Evolutionary conservation across 23 tunicate genomes (phyloP).

Genomic region (Phallusia fumigata): DNA sequence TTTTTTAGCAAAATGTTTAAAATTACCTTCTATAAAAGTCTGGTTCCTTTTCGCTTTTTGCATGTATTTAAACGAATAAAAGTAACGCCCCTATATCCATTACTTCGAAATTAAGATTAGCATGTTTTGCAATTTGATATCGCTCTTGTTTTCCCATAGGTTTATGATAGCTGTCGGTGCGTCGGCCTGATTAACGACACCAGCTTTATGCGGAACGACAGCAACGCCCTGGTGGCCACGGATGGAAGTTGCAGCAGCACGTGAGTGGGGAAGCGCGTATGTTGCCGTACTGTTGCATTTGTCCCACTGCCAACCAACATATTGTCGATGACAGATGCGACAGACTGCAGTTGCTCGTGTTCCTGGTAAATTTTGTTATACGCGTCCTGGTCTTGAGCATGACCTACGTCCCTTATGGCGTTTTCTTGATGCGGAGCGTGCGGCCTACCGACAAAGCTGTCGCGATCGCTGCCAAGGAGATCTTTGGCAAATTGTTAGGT

Average conservation of each 20-base stretch:
- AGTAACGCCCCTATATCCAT: too few species aligned
- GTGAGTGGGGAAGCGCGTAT: constrained; percentile 13
- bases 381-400: constrained; percentile 29
- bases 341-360: background rate
- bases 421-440: constrained; percentile 38
- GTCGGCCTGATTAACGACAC: background rate
- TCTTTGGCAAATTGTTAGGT: constrained; percentile 36
- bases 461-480: constrained; percentile 34
- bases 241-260: constrained; percentile 22
- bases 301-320: constrained; percentile 2
- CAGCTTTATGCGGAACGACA: background rate
- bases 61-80: too few species aligned
- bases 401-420: constrained; percentile 30
- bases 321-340: constrained; percentile 25
- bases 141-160: background rate
- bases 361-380: constrained; percentile 12
- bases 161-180: background rate
- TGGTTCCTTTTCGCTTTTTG: too few species aligned
- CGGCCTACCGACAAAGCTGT: constrained; percentile 34
- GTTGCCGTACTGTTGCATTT: background rate
- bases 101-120: too few species aligned
- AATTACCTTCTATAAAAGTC: too few species aligned
- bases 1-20: too few species aligned
- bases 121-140: too few species aligned
- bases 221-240: constrained; percentile 3